Evolutionary conservation across 2,113 vertebrate genomes (phyloP), one percentile per base, ranked within the genome.

Genomic region (Poecilia latipinna): DNA sequence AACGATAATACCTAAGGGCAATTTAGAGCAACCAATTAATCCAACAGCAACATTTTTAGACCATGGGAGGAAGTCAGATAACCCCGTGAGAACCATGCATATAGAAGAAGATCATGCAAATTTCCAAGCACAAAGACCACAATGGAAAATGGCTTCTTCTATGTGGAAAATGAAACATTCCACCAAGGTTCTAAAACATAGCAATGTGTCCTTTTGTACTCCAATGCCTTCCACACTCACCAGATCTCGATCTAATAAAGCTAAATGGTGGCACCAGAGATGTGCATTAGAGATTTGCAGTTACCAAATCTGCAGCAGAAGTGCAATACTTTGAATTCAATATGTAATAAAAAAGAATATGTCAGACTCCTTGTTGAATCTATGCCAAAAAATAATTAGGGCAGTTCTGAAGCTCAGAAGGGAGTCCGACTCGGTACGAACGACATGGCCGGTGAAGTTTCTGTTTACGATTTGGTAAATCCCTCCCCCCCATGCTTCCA

Each of bases 381-480:
- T n/a, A 24, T n/a, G 7, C 24, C 22, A n/a, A 22, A n/a, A 57
- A 57, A 15, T 42, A 54, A 22, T 19, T 8, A 54, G 22, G 51
- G 22, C 51, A 57, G 8, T 57, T n/a, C 8, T 57, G 44, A 57
- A 10, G 51, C 0, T 0, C 24, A 11, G 26, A 66, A 39, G n/a
- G 24, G 19, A 15, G 2, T 17, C 1, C 65, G 26, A 26, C 26
- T 19, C 7, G 17, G 48, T 6, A 51, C 48, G 24, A 51, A 8
- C 7, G 22, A 22, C 19, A 19, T 54, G 19, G 51, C 51, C 7
- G 5, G 51, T 24, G 51, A 12, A 8, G 57, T 68, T 75, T 76
- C 72, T 54, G 44, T 1, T 29, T 32, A 65, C 1, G 31, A 62
- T 68, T 24, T 35, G 44, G 62, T 82, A 75, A 80, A 74, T 74